Conservation (phyloP, 2,113 vertebrate genomes). For the Archocentrus centrarchus region DNA sequence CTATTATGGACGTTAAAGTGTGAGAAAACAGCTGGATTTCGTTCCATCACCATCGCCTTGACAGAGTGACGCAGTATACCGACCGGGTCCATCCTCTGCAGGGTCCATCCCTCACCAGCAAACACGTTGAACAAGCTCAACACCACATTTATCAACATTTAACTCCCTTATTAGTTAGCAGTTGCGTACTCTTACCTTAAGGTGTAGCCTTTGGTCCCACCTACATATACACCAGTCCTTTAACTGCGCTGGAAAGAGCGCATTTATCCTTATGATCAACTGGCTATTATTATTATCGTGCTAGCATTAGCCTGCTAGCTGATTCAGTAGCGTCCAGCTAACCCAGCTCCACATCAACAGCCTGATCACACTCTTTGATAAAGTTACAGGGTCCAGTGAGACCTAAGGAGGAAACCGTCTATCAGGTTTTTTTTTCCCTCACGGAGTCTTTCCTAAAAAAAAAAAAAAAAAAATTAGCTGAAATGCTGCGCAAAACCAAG, state of each 20-base stretch:
- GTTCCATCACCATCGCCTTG: neutral
- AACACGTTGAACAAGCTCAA: conserved; percentile 9
- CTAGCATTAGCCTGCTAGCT: conserved; percentile 54
- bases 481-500: neutral
- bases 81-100: neutral
- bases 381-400: neutral
- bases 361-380: neutral
- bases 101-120: neutral
- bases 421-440: neutral
- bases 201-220: conserved; percentile 38
- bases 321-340: conserved; percentile 11
- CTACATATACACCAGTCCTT: neutral
- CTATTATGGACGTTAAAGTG: neutral
- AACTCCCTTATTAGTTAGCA: neutral
- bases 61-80: conserved; percentile 66
- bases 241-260: neutral
- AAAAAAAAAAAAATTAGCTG: too few species aligned
- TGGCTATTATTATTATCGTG: conserved; percentile 28
- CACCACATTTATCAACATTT: neutral
- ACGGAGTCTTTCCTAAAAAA: fast-evolving
- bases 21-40: neutral
- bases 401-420: neutral
- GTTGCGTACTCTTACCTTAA: conserved; percentile 38
- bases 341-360: neutral
- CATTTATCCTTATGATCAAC: neutral